Base-by-base conservation (phyloP, 2,888 invertebrate species). In the Tiliacea aurago region DNA sequence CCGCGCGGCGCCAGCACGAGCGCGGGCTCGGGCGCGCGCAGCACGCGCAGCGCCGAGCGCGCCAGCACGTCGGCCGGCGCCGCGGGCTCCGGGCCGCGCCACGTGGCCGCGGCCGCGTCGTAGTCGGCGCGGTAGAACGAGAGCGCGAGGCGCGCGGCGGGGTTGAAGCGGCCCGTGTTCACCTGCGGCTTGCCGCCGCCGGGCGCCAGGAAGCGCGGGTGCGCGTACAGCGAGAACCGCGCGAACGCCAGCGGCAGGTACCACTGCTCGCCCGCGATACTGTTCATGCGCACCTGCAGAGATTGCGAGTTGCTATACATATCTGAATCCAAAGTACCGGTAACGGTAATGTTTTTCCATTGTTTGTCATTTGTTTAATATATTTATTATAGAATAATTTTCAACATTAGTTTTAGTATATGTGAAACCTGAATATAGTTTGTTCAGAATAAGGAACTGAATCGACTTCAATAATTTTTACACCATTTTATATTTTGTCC, bases 231-330 rank as follows among this genome's bases (percentile, higher is more conserved):
- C 89, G 99, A 97, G 95, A 98, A 99, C 90, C 99, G 98, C 88
- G 98, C 97, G 94, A 99, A 99, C 33, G 73, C 98, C 98, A 84
- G 99, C 97, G n/a, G 98, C 89, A 98, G 98, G 96, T 98, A 99
- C 88, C 99, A 97, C 96, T 99, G 99, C 94, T 97, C 98, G 83
- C 98, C 98, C 84, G 96, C 95, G 81, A 99, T 98, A 4, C 99
- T 99, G 94, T 99, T 99, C 98, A 99, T 99, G 76, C 99, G 97
- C 18, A 99, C 98, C 98, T 98, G 92, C 49, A 18, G 2, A 49
- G 15, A 20, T 6, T 37, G 45, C 10, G 20, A 23, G 20, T 28
- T 20, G 3, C 18, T 41, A 20, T 66, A 33, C 4, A 2, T 10
- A 11, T 58, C 33, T 6, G 23, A 49, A 20, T 2, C 9, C n/a